Evolutionary conservation across 2,797 vertebrate genomes (phyloP), one percentile per base, ranked within the genome.

Genomic region (Sphaeramia orbicularis): DNA sequence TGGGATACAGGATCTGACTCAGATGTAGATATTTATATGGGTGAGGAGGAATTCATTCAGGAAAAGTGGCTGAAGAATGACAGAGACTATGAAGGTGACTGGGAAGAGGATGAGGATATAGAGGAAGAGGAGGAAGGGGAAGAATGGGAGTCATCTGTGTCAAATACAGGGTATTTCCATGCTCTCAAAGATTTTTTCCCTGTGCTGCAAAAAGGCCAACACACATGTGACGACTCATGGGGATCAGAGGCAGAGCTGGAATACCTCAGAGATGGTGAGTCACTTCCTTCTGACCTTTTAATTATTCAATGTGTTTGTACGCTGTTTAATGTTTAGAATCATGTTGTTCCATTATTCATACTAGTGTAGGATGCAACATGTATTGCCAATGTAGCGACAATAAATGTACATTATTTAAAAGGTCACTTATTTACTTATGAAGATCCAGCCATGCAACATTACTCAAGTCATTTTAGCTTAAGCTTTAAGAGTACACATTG

Each of bases 221-320:
- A 82, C 0, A 44, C 52, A 0, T 89, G 92, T 10, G 90, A 84
- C 27, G 73, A 68, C 41, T 77, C 84, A 0, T 92, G 93, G 69
- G 89, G 95, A 47, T 96, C 95, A 0, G 93, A 96, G 4, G 87
- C 92, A 7, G 96, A 97, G 53, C 92, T 97, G 56, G 93, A 95
- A 67, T 90, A 94, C 76, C 93, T 96, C 67, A 92, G 95, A 81
- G 95, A 95, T 52, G 96, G 96, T 97, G 86, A 92, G 88, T 68
- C 51, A 12, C 24, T 27, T 3, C 2, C 24, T 27, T 27, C 24
- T 27, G 24, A 27, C 24, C 24, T 27, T 27, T 27, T 3, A 27
- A 27, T 27, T 27, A 27, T 27, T 27, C 24, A 27, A 24, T 27
- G 24, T 24, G 21, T 50, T n/a, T 40, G 11, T 15, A 15, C 6